phyloP scores from a whole-genome alignment of 2,797 vertebrate genomes.

The Carapus acus region DNA sequence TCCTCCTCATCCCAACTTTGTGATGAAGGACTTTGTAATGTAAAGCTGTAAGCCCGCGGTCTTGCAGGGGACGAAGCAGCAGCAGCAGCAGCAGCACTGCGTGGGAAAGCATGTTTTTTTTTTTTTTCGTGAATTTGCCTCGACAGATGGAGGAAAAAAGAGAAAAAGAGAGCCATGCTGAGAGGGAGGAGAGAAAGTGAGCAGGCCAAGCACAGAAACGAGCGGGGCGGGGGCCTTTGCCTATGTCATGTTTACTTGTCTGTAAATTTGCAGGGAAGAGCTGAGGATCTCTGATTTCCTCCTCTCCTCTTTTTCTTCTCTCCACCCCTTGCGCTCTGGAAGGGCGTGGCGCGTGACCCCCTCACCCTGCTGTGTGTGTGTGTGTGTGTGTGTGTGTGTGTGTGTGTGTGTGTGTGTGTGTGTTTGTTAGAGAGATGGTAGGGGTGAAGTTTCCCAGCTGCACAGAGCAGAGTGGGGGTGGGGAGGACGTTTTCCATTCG shows the following conservation, averaged over 20 bases:
- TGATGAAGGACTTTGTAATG: no score
- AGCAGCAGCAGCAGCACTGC: not conserved
- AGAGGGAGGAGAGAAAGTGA: constrained; percentile 12
- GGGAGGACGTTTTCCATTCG: constrained; percentile 53
- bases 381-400: constrained; percentile 24
- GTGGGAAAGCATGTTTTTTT: constrained; percentile 12
- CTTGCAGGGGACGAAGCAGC: constrained; percentile 1
- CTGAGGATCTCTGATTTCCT: constrained; percentile 59
- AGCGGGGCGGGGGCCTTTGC: constrained; percentile 43
- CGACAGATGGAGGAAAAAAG: constrained; percentile 15
- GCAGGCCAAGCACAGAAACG: constrained; percentile 14
- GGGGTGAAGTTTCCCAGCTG: constrained; percentile 70
- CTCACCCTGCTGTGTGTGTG: constrained; percentile 50
- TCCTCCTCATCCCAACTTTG: constrained; percentile 41
- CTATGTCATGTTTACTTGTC: constrained; percentile 63
- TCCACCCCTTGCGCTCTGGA: constrained; percentile 50
- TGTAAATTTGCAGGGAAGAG: constrained; percentile 57
- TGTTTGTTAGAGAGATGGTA: constrained; percentile 40
- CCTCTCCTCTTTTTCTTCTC: constrained; percentile 52
- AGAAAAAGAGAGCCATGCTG: not conserved
- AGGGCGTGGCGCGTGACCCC: constrained; percentile 67
- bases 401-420: constrained; percentile 15
- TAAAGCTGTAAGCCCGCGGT: no score
- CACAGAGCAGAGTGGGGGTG: constrained; percentile 47
- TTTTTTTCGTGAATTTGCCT: constrained; percentile 13